phyloP scores from a whole-genome alignment of 2,113 vertebrate species.

The Ondatra zibethicus region DNA sequence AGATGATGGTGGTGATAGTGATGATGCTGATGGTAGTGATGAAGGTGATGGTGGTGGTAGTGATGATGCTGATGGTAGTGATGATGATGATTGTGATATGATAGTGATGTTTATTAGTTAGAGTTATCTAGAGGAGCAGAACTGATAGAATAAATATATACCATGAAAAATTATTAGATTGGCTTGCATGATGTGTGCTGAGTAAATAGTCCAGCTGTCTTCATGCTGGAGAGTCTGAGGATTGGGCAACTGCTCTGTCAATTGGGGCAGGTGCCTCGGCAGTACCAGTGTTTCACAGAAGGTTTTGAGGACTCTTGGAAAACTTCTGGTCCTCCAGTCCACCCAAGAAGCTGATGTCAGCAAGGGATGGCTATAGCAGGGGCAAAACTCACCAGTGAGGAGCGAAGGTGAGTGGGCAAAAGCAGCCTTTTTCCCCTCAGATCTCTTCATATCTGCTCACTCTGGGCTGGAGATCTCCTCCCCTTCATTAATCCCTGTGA shows the following conservation, averaged over 20 bases:
- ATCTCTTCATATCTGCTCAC: neutral
- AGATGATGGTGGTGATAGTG: rapidly evolving
- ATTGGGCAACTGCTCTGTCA: neutral
- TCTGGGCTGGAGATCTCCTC: neutral
- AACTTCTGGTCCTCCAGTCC: neutral
- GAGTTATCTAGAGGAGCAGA: neutral
- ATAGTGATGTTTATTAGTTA: neutral
- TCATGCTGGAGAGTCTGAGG: neutral
- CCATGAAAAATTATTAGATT: neutral
- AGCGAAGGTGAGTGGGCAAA: neutral
- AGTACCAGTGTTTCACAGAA: neutral
- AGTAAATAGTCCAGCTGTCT: neutral
- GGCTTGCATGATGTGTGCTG: neutral
- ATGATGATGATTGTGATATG: neutral
- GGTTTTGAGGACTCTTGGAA: neutral
- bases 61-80: neutral
- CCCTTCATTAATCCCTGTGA: neutral
- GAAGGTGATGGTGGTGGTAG: neutral
- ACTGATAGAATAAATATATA: neutral
- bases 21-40: neutral
- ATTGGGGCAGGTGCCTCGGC: too few species aligned
- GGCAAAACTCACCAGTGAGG: neutral
- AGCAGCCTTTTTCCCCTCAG: neutral
- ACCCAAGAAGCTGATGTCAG: neutral
- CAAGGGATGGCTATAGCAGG: too few species aligned